A percentile compares a stretch with the other conserved stretches of the same genome.
These are phyloP conservation scores for Callionymus lyra DNA, from an alignment of 2,113 vertebrate species.

Conservation along the genomic window DNA sequence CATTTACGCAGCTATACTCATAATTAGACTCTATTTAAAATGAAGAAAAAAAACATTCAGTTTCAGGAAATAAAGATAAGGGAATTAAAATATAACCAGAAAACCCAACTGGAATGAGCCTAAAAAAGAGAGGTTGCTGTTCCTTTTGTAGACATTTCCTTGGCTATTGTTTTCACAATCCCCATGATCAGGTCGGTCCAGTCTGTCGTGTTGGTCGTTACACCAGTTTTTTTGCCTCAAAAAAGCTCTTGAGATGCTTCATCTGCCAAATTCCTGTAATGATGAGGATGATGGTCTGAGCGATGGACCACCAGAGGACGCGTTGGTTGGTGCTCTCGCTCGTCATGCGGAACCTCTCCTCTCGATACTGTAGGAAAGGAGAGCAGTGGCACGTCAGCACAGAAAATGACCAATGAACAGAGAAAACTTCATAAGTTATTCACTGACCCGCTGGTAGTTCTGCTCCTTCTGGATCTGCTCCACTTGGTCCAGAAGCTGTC, in stretches of 20 bases:
- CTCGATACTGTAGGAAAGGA: constrained; percentile 72
- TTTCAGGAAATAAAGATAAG: too few species aligned
- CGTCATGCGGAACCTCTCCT: constrained; percentile 89
- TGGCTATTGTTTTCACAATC: constrained; percentile 7
- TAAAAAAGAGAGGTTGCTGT: too few species aligned
- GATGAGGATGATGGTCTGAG: constrained; percentile 89
- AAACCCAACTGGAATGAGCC: too few species aligned
- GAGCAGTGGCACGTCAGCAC: not conserved
- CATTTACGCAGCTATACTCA: too few species aligned
- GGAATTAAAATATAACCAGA: too few species aligned
- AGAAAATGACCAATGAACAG: not conserved
- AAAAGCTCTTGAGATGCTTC: constrained; percentile 93
- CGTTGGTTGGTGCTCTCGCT: constrained; percentile 96
- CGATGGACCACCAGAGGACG: constrained; percentile 94
- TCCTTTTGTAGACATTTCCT: constrained; percentile 17
- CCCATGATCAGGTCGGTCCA: not conserved
- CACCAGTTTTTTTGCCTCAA: constrained; percentile 92
- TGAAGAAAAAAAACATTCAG: too few species aligned
- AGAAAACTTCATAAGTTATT: not conserved
- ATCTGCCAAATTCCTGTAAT: constrained; percentile 94
- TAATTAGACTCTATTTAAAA: too few species aligned
- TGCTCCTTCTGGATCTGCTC: constrained; percentile 97
- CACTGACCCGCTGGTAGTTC: constrained; percentile 87
- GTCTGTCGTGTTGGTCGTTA: constrained; percentile 39
- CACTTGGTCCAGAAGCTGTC: constrained; percentile 88